Conservation (phyloP, 2,113 vertebrate species). For the Vicugna pacos region DNA sequence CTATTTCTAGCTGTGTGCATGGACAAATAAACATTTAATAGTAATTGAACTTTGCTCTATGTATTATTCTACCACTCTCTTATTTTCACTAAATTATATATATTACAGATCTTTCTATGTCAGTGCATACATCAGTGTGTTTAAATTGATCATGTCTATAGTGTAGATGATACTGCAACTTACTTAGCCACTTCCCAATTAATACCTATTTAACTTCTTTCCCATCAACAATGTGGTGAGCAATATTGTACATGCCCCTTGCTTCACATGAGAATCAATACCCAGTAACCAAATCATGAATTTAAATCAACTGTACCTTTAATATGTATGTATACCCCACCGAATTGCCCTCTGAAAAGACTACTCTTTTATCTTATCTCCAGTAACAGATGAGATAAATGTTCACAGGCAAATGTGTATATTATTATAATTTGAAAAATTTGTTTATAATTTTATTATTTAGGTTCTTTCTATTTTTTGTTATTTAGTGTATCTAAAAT, state of each 20-base stretch:
- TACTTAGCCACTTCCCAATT: neutral
- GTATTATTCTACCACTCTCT: neutral
- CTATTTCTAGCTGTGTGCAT: neutral
- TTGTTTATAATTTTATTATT: neutral
- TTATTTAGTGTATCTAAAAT: neutral
- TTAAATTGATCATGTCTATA: neutral
- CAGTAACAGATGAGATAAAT: neutral
- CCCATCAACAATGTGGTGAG: neutral
- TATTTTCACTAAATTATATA: neutral
- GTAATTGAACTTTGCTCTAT: neutral
- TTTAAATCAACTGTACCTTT: neutral
- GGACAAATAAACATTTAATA: neutral
- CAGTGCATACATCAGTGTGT: neutral
- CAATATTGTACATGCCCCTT: neutral
- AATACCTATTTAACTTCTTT: neutral
- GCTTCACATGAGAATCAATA: neutral
- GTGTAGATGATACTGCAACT: neutral
- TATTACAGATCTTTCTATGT: neutral
- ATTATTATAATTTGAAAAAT: neutral
- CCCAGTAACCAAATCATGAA: neutral
- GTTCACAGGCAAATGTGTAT: neutral
- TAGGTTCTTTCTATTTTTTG: neutral
- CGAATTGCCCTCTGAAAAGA: neutral
- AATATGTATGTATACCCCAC: neutral
- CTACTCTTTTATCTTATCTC: neutral